phyloP scores from a whole-genome alignment of 1,140 invertebrate species.

The Nasonia vitripennis region DNA sequence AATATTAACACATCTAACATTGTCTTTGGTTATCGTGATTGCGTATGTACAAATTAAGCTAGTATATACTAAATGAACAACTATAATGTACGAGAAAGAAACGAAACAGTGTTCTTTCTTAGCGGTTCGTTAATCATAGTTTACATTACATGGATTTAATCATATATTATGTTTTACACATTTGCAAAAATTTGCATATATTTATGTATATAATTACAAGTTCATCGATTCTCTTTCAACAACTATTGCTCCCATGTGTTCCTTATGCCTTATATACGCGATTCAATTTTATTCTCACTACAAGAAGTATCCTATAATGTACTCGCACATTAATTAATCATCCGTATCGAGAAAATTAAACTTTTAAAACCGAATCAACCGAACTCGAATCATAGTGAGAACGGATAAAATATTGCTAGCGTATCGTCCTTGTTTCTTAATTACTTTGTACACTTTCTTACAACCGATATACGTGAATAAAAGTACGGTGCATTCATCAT shows the following conservation, averaged over 20 bases:
- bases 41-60: background rate
- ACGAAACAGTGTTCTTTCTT: too few relatives aligned
- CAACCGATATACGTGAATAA: background rate
- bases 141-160: background rate
- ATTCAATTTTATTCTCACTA: background rate
- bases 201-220: slow-evolving; percentile 16
- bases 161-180: background rate
- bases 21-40: background rate
- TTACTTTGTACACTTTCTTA: background rate
- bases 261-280: background rate
- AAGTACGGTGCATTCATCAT: background rate
- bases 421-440: background rate
- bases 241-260: slow-evolving; percentile 6
- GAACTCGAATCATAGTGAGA: background rate
- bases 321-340: background rate
- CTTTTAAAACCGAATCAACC: background rate
- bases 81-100: too few relatives aligned
- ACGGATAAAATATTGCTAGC: background rate
- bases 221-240: background rate
- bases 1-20: slow-evolving; percentile 14
- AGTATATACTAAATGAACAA: background rate
- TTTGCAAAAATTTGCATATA: background rate
- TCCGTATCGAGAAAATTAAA: background rate
- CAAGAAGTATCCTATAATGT: too few relatives aligned
- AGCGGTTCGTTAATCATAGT: background rate